phyloP scores from a whole-genome alignment of 2,113 vertebrate genomes.

The Gorsachius goisagi region DNA sequence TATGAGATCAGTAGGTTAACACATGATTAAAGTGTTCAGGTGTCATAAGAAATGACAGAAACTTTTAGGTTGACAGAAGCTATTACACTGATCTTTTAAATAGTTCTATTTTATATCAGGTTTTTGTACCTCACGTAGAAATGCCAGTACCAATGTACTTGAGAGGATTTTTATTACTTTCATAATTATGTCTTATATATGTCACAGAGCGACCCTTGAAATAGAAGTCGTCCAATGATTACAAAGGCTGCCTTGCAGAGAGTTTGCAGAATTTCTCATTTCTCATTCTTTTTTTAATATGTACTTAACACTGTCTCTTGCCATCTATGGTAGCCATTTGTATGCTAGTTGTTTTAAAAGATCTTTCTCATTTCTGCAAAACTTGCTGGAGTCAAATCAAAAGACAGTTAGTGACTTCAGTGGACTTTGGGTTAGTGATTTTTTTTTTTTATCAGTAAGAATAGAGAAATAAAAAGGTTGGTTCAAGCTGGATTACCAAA shows the following conservation, averaged over 20 bases:
- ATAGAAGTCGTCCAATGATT: not conserved
- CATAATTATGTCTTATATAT: not conserved
- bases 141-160: not conserved
- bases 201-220: not conserved
- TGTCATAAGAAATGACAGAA: not conserved
- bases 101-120: not conserved
- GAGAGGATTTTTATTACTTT: not conserved
- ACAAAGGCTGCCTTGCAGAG: not conserved
- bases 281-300: not conserved
- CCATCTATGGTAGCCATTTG: not conserved
- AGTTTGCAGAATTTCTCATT: not conserved
- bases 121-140: not conserved
- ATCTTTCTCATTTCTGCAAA: not conserved
- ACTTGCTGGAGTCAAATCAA: not conserved
- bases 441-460: not conserved
- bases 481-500: not conserved
- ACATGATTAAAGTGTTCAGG: not conserved
- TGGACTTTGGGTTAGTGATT: not conserved
- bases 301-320: not conserved
- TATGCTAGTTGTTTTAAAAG: not conserved
- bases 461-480: not conserved
- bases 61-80: not conserved
- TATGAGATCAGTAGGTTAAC: not conserved
- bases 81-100: not conserved
- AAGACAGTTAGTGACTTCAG: not conserved